Evolutionary conservation across 2,797 vertebrate species (phyloP), one percentile per base, ranked within the genome.

Genomic region (Alectoris magna): DNA sequence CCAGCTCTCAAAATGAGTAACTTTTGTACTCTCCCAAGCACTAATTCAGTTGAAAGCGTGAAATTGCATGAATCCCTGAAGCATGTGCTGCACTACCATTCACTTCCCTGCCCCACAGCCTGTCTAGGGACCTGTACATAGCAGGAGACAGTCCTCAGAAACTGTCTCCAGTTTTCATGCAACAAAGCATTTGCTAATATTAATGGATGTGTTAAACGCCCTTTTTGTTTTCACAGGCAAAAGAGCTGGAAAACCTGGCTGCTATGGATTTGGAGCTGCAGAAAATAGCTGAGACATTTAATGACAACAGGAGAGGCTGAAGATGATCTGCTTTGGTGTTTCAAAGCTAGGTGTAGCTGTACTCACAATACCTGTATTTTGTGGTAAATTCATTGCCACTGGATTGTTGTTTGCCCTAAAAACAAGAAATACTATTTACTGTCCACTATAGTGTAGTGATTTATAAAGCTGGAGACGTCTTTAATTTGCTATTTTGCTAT

Each of bases 251-350:
- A 93, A 99, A 98, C 87, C 96, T 99, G 39, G 98, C 98, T 12
- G 98, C 98, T 1, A 99, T 99, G 98, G 99, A 99, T 92, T 90
- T 98, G 97, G 98, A 99, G 95, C 93, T 99, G 95, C 98, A 99
- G 98, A 98, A 98, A 94, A 99, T 99, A 43, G 98, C 98, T 6
- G 97, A 98, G 95, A 98, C 98, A 85, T 96, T 99, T 94, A 98
- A 98, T 89, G 98, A 97, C 79, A 98, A 98, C 43, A 95, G 95
- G 81, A 97, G 96, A 49, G 97, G 98, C 83, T 98, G 95, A 98
- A 38, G 63, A 43, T 36, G 15, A 39, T 34, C 5, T 36, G 46
- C 43, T 63, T 46, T 56, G 87, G 62, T 1, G 3, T 59, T 78
- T 79, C 63, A 58, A 80, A 90, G 77, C 55, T 78, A 31, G 31